phyloP scores from a whole-genome alignment of 2,113 vertebrate genomes.

The Garra rufa region DNA sequence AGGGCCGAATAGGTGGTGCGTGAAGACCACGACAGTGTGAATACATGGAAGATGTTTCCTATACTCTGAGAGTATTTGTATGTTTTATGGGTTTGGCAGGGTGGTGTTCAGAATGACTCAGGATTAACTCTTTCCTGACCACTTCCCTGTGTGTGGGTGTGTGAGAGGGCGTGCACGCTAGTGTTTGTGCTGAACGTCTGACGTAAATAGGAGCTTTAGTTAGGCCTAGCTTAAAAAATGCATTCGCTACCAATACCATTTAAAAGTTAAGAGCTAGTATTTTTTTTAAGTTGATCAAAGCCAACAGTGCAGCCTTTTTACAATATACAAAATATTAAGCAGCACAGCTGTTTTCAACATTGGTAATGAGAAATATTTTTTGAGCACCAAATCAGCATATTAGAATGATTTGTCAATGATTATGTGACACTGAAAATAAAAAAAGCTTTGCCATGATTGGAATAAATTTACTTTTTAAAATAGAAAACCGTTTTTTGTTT shows the following conservation, averaged over 20 bases:
- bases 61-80: slow-evolving; percentile 11
- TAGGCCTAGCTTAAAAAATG: slow-evolving; percentile 6
- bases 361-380: no score
- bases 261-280: no score
- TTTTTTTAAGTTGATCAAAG: neutral
- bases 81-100: slow-evolving; percentile 46
- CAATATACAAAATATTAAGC: neutral
- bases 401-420: no score
- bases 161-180: slow-evolving; percentile 1
- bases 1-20: neutral
- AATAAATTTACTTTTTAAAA: neutral
- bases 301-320: neutral
- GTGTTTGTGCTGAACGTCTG: slow-evolving; percentile 2
- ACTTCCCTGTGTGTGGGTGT: neutral
- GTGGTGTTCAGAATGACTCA: slow-evolving; percentile 50
- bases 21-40: slow-evolving; percentile 8
- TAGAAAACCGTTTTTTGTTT: neutral
- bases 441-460: neutral
- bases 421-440: no score
- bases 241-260: neutral
- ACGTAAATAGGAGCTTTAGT: slow-evolving; percentile 8
- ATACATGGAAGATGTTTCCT: slow-evolving; percentile 20
- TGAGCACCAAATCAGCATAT: no score
- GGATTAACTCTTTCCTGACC: slow-evolving; percentile 29
- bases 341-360: no score